Evolutionary conservation across 2,888 invertebrate species (phyloP).

Genomic region (Hyppa rectilinea): DNA sequence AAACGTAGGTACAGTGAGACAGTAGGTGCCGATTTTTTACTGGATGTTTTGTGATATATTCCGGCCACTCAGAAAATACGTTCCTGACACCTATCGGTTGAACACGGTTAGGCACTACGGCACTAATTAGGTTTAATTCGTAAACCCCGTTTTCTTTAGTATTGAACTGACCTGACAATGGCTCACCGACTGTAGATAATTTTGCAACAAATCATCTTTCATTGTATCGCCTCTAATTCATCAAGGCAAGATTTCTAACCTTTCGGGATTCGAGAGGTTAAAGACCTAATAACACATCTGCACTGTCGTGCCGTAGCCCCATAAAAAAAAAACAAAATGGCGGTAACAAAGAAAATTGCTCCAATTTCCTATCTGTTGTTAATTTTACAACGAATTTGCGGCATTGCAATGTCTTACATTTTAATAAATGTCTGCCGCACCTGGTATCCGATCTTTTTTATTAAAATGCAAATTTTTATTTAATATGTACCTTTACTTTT

Average conservation of each 20-base stretch:
- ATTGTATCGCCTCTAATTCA: neutral
- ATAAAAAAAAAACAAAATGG: conserved; percentile 30
- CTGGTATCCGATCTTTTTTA: conserved; percentile 58
- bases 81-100: too few species aligned
- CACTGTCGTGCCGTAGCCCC: neutral
- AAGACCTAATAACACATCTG: conserved; percentile 5
- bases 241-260: too few species aligned
- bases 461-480: conserved; percentile 64
- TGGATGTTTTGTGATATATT: neutral
- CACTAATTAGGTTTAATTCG: too few species aligned
- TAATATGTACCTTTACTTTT: conserved; percentile 33
- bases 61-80: too few species aligned
- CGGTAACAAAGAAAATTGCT: conserved; percentile 30
- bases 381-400: conserved; percentile 56
- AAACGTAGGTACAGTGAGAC: neutral
- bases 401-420: conserved; percentile 56
- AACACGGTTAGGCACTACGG: too few species aligned
- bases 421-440: conserved; percentile 59
- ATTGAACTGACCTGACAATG: too few species aligned
- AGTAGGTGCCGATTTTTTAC: neutral
- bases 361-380: conserved; percentile 55
- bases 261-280: too few species aligned
- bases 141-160: too few species aligned
- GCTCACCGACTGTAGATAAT: neutral
- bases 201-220: neutral